Base-by-base conservation (phyloP, 2,797 vertebrate species). In the Sebastes oblongus region DNA sequence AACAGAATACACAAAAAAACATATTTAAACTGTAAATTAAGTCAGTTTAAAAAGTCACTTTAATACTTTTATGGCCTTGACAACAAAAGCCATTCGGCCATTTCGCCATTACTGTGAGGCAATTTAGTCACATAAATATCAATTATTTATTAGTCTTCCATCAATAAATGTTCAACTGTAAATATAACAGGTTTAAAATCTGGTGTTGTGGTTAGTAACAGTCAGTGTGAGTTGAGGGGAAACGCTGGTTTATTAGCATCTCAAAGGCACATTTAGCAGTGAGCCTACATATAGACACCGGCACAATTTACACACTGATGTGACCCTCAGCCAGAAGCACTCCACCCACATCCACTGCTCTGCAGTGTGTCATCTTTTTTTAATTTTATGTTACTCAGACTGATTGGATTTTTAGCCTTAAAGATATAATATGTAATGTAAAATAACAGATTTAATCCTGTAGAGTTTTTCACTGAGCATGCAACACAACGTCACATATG, bases 221-320 rank as follows among this genome's bases (percentile, higher is more conserved):
- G 12, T 64, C 55, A 64, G 32, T 29, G 69, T 69, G 62, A 73
- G n/a, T 3, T 60, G 27, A 86, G n/a, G 46, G 52, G 50, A 88
- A 81, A 59, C 4, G 12, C 22, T 18, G 20, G 36, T 71, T 88
- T 84, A 87, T 93, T 92, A 91, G 85, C 88, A 83, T 71, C 56
- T 78, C 52, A 61, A 68, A 65, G 83, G 82, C 85, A 87, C 61
- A 94, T 95, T 94, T 94, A 85, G 74, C 94, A 88, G 77, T 66
- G 60, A 78, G 60, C 32, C 82, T 75, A 79, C 39, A 93, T 72
- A 80, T 75, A 82, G 79, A 75, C 84, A 24, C 77, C 18, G 69
- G 69, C 55, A 86, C 42, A 82, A 94, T 94, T 93, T 90, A 85
- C 94, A 94, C 87, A 75, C 62, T 72, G 76, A 78, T 91, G 94